phyloP scores from a whole-genome alignment of 1,140 invertebrate genomes.

The Drosophila funebris region DNA sequence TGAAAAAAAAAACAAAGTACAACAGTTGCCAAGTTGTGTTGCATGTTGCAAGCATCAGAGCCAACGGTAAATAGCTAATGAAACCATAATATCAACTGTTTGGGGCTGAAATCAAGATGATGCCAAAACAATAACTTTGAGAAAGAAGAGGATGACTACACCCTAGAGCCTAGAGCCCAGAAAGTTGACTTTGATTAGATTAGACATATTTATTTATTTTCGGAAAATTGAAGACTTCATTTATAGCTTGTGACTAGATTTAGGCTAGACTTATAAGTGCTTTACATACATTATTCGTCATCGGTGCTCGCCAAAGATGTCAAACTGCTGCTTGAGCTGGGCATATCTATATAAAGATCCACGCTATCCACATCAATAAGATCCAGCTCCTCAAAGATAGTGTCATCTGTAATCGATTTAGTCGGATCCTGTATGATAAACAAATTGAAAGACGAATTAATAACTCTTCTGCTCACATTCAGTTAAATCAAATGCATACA shows the following conservation, averaged over 20 bases:
- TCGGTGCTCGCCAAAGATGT: background rate
- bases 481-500: conserved; percentile 37
- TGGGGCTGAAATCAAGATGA: conserved; percentile 1
- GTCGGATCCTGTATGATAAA: conserved; percentile 37
- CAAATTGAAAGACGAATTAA: background rate
- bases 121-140: background rate
- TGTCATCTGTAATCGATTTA: conserved; percentile 38
- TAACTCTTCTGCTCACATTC: background rate
- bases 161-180: no score
- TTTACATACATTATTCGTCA: background rate
- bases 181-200: no score
- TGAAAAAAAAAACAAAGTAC: conserved; percentile 12
- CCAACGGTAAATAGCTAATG: no score
- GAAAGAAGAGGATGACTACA: background rate
- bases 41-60: conserved; percentile 29
- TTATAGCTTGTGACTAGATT: no score
- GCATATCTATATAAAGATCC: conserved; percentile 54
- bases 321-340: background rate
- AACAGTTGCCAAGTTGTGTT: conserved; percentile 21
- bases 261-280: no score
- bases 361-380: conserved; percentile 54
- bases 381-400: conserved; percentile 55
- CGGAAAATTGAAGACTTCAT: no score
- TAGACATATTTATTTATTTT: background rate
- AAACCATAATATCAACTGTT: conserved; percentile 38